Percentiles rank a stretch among this genome's conserved stretches.
Evolutionary conservation across 2,888 invertebrate species (phyloP).

Genomic region (Malachius bipustulatus): DNA sequence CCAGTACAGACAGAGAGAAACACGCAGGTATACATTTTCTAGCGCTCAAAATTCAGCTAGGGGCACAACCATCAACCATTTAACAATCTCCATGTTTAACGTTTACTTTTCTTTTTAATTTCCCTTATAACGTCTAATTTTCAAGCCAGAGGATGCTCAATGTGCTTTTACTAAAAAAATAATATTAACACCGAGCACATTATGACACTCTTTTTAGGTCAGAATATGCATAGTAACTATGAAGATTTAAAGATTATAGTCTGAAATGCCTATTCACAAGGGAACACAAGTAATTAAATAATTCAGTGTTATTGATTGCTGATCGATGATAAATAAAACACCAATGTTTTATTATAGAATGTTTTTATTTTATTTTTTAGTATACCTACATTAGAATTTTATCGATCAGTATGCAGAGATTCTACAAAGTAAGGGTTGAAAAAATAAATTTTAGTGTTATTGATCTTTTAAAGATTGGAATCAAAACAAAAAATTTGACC

Average conservation of each 20-base stretch:
- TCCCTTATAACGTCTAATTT: conserved; percentile 19
- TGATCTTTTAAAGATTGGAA: too few relatives aligned
- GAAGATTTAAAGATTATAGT: background rate
- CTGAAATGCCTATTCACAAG: background rate
- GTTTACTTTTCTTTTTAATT: conserved; percentile 19
- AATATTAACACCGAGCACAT: background rate
- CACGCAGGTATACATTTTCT: conserved; percentile 21
- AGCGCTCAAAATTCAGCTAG: conserved; percentile 15
- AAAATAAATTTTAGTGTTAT: too few relatives aligned
- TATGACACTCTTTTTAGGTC: too few relatives aligned
- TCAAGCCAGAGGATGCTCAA: conserved; percentile 35
- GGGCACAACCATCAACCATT: conserved; percentile 23
- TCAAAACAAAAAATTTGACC: too few relatives aligned
- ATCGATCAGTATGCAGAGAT: too few relatives aligned
- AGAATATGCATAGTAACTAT: too few relatives aligned
- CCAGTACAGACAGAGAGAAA: too few relatives aligned
- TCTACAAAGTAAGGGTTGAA: too few relatives aligned
- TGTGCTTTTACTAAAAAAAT: conserved; percentile 25
- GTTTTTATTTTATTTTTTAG: too few relatives aligned
- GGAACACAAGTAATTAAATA: background rate
- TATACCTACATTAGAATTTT: too few relatives aligned
- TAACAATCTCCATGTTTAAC: conserved; percentile 19
- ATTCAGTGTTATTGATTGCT: conserved; percentile 6
- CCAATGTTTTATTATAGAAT: too few relatives aligned
- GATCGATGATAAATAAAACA: too few relatives aligned